These are phyloP conservation scores for Megalops cyprinoides DNA, from an alignment of 2,797 vertebrate genomes.

Conservation along the genomic window DNA sequence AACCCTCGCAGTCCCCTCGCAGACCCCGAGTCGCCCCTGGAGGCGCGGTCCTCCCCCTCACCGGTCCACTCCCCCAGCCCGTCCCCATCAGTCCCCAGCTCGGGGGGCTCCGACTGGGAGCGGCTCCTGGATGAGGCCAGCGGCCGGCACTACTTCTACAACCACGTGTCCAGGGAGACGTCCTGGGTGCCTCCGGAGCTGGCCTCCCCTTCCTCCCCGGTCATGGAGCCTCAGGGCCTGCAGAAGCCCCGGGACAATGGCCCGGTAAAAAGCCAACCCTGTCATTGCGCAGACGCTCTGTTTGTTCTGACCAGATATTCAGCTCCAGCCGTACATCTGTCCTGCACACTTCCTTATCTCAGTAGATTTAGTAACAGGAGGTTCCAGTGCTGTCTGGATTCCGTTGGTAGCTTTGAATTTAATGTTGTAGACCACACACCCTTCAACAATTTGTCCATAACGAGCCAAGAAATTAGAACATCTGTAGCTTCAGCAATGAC, in stretches of 20 bases:
- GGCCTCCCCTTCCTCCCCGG: slow-evolving; percentile 32
- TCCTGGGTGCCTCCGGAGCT: slow-evolving; percentile 74
- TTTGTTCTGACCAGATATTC: too few relatives aligned
- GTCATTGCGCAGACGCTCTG: too few relatives aligned
- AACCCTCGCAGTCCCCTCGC: slow-evolving; percentile 63
- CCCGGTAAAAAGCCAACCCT: slow-evolving; percentile 70
- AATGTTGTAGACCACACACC: too few relatives aligned
- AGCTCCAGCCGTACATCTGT: too few relatives aligned
- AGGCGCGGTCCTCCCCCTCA: slow-evolving; percentile 21
- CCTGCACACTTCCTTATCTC: too few relatives aligned
- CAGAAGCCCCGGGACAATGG: slow-evolving; percentile 33
- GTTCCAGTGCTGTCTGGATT: too few relatives aligned
- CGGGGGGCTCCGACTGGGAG: slow-evolving; percentile 70
- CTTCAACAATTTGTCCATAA: too few relatives aligned
- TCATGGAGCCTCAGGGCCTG: slow-evolving; percentile 44
- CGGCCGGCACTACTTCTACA: slow-evolving; percentile 82
- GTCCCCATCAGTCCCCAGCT: slow-evolving; percentile 54
- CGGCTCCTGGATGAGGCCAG: slow-evolving; percentile 77
- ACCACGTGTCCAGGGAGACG: slow-evolving; percentile 74
- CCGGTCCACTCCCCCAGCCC: slow-evolving; percentile 38
- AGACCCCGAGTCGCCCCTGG: slow-evolving; percentile 16
- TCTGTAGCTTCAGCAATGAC: too few relatives aligned
- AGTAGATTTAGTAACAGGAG: too few relatives aligned
- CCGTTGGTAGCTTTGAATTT: too few relatives aligned
- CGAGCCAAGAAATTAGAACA: too few relatives aligned